Base-by-base conservation (phyloP, 2,888 invertebrate species). In the Xestia ashworthii region DNA sequence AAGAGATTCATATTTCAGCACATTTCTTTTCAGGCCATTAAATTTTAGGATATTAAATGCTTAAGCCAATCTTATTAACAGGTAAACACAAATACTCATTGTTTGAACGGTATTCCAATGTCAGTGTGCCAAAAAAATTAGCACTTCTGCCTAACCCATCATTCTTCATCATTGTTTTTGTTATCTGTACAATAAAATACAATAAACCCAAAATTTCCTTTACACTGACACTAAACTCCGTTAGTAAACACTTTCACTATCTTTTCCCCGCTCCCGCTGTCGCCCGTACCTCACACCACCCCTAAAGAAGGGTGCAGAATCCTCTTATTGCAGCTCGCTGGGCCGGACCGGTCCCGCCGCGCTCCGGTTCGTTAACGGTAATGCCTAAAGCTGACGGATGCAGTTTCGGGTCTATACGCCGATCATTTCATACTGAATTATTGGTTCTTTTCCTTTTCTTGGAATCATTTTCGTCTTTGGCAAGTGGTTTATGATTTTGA, bases 311-410 rank as follows among this genome's bases (percentile, higher is more conserved):
- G 96, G 95, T 94, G 94, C 93, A 93, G 92, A 95, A 96, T 96
- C 96, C 95, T 96, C 96, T 96, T 96, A 96, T 95, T 96, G 96
- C 96, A 96, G 95, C 88, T 94, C 95, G 95, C 90, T 96, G 96
- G 94, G 91, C 94, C 91, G 92, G 81, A 80, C 85, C 87, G 90
- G 90, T 88, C 91, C 88, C 86, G 75, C 69, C 84, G 82, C 74
- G 44, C 65, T 65, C 80, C 93, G 94, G 91, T 94, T 95, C 96
- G 95, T 95, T 95, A 95, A 91, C 94, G 93, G 86, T 93, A 93
- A 94, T 92, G 90, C 93, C 87, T 84, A 84, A 91, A 93, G 94
- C 95, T 95, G 94, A 95, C 93, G 94, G 92, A 92, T 96, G 95
- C 96, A 96, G 94, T 96, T 96, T 96, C 94, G 89, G 93, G 89